These are phyloP conservation scores for Busseola fusca DNA, from an alignment of 2,888 invertebrate genomes.

Conservation along the genomic window DNA sequence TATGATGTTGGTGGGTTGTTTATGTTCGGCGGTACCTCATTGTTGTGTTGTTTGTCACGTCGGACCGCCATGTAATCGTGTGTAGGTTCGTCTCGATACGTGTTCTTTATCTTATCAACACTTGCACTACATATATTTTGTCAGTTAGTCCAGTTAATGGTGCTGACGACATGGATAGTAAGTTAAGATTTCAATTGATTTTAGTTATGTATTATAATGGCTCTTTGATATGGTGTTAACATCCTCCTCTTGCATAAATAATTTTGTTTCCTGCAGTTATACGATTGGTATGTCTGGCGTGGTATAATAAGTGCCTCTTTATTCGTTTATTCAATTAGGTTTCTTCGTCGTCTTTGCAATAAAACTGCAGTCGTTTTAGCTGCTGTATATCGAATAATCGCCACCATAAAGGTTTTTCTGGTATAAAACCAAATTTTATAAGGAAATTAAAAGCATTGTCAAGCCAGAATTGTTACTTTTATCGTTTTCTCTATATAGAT, in stretches of 20 bases:
- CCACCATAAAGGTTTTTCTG: conserved; percentile 11
- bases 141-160: conserved; percentile 70
- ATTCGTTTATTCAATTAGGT: conserved; percentile 37
- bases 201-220: conserved; percentile 45
- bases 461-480: conserved; percentile 22
- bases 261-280: conserved; percentile 59
- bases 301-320: conserved; percentile 17
- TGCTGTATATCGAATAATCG: not conserved
- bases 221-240: conserved; percentile 39
- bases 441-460: conserved; percentile 9
- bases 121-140: conserved; percentile 71
- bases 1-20: conserved; percentile 52
- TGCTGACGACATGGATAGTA: conserved; percentile 75
- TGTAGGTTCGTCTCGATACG: conserved; percentile 63
- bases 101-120: conserved; percentile 77
- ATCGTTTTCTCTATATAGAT: conserved; percentile 11
- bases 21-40: conserved; percentile 53
- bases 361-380: conserved; percentile 19
- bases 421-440: conserved; percentile 14
- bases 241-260: conserved; percentile 57
- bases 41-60: conserved; percentile 58
- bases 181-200: conserved; percentile 66
- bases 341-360: conserved; percentile 21
- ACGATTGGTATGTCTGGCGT: conserved; percentile 33
- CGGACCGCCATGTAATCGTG: conserved; percentile 61